These are phyloP conservation scores for Petrocephalus microphthalmus DNA, from an alignment of 2,113 vertebrate species.

Conservation along the genomic window DNA sequence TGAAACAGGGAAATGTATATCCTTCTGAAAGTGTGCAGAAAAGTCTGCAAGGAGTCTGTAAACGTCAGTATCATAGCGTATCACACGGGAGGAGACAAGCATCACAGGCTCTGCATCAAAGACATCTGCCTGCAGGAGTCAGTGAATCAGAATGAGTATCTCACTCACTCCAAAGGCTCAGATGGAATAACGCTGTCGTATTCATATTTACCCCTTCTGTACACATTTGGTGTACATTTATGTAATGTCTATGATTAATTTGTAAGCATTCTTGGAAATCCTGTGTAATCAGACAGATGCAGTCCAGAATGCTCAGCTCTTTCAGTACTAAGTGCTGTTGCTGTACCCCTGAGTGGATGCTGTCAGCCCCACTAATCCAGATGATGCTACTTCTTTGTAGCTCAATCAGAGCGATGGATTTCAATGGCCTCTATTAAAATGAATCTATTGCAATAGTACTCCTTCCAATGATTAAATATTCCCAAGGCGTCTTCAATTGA, in stretches of 20 bases:
- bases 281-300: background rate
- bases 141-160: background rate
- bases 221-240: background rate
- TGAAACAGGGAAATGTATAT: background rate
- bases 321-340: background rate
- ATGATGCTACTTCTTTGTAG: background rate
- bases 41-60: background rate
- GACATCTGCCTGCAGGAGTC: background rate
- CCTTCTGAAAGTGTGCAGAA: background rate
- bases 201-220: background rate
- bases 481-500: conserved; percentile 13
- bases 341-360: too few species aligned
- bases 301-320: background rate
- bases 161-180: background rate
- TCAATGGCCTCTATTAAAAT: background rate
- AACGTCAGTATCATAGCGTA: background rate
- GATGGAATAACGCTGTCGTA: background rate
- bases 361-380: background rate
- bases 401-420: background rate
- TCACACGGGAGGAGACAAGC: background rate
- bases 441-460: background rate
- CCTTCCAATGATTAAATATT: background rate
- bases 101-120: background rate
- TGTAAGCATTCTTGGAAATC: background rate
- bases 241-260: background rate